These are phyloP conservation scores for Zaprionus gabonicus DNA, from an alignment of 1,140 invertebrate genomes.

Conservation along the genomic window DNA sequence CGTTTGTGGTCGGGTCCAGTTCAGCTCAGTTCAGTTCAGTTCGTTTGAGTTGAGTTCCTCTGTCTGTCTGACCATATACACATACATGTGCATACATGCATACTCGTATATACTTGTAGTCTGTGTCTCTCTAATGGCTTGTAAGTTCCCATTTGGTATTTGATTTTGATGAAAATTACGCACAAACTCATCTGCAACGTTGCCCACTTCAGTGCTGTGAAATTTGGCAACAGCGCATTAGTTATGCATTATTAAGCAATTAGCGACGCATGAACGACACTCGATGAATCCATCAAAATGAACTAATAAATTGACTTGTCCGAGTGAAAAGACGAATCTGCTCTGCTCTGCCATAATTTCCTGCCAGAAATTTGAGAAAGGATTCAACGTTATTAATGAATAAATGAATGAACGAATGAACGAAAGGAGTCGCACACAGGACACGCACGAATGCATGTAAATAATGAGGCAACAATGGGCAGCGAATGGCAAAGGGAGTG, in stretches of 20 bases:
- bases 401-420: not conserved
- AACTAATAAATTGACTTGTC: slow-evolving; percentile 81
- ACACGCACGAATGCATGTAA: slow-evolving; percentile 54
- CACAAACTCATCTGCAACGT: slow-evolving; percentile 16
- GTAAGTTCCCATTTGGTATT: slow-evolving; percentile 37
- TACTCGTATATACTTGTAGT: not conserved
- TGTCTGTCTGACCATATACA: slow-evolving; percentile 12
- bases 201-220: slow-evolving; percentile 4
- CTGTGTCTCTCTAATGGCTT: slow-evolving; percentile 29
- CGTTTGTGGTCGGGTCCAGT: slow-evolving; percentile 46
- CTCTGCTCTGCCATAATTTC: slow-evolving; percentile 35
- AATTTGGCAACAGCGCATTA: slow-evolving; percentile 38
- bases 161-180: slow-evolving; percentile 40
- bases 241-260: slow-evolving; percentile 68
- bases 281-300: slow-evolving; percentile 66
- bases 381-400: slow-evolving; percentile 73
- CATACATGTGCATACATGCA: not conserved
- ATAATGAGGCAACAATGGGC: slow-evolving; percentile 41
- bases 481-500: not conserved
- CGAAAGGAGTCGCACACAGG: slow-evolving; percentile 12
- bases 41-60: slow-evolving; percentile 25
- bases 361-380: slow-evolving; percentile 51
- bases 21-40: not conserved
- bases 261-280: slow-evolving; percentile 57
- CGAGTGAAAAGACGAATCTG: slow-evolving; percentile 42